A percentile compares a stretch with the other conserved stretches of the same genome.
These are phyloP conservation scores for Sus scrofa DNA, from an alignment of 2,113 vertebrate genomes.

Conservation along the genomic window DNA sequence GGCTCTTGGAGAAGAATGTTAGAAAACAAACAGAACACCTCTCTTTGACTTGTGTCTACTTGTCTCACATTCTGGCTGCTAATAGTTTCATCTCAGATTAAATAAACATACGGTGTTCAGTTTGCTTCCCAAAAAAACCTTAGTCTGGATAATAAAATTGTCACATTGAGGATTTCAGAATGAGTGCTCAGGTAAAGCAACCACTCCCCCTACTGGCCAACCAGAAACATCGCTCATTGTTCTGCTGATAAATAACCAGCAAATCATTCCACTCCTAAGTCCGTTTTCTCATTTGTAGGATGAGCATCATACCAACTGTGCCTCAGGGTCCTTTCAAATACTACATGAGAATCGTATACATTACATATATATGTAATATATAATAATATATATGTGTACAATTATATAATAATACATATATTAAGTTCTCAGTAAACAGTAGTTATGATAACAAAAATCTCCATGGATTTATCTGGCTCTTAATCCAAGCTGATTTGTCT, in stretches of 20 bases:
- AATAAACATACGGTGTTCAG: neutral
- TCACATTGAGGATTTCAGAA: neutral
- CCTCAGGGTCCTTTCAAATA: neutral
- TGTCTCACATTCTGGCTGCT: neutral
- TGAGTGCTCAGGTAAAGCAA: neutral
- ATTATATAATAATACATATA: too few relatives aligned
- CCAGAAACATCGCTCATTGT: neutral
- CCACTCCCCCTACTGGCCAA: neutral
- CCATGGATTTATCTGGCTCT: neutral
- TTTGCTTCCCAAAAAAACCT: neutral
- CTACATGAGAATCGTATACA: too few relatives aligned
- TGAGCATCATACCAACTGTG: neutral
- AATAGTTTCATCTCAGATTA: neutral
- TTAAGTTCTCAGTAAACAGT: neutral
- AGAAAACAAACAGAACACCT: neutral
- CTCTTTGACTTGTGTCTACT: neutral
- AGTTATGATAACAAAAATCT: neutral
- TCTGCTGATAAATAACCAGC: neutral
- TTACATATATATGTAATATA: neutral
- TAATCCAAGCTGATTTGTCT: constrained; percentile 12
- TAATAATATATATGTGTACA: too few relatives aligned
- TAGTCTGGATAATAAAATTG: neutral
- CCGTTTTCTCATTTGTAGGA: neutral
- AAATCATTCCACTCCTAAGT: neutral
- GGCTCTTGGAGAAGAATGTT: neutral